Evolutionary conservation across 2,888 invertebrate species (phyloP).

Genomic region (Microctonus brassicae): DNA sequence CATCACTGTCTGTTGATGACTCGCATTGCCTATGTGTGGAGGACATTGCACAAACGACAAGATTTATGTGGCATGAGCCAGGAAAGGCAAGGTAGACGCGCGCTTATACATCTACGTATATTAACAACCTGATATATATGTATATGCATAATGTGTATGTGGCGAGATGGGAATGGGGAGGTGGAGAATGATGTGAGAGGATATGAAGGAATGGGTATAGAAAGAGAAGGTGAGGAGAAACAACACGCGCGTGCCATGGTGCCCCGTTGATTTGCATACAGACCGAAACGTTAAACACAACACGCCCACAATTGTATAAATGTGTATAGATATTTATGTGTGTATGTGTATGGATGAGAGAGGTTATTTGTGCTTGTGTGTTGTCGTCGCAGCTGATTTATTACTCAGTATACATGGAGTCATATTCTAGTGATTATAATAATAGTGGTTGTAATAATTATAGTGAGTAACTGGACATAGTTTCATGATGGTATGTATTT

Average conservation of each 20-base stretch:
- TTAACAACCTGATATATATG: slow-evolving; percentile 19
- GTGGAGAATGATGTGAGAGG: neutral
- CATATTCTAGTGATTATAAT: neutral
- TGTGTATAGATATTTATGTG: slow-evolving; percentile 48
- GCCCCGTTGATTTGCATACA: slow-evolving; percentile 52
- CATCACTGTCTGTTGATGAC: slow-evolving; percentile 27
- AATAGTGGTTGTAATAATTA: neutral
- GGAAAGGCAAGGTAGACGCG: slow-evolving; percentile 20
- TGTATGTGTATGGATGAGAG: slow-evolving; percentile 20
- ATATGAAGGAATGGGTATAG: too few relatives aligned
- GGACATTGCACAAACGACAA: slow-evolving; percentile 19
- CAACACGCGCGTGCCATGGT: slow-evolving; percentile 33
- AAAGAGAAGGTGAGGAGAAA: slow-evolving; percentile 19
- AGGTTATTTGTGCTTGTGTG: slow-evolving; percentile 33
- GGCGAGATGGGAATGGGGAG: slow-evolving; percentile 17
- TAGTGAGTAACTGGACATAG: neutral
- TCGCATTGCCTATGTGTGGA: slow-evolving; percentile 15
- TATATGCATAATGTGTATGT: slow-evolving; percentile 18
- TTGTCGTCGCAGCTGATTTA: slow-evolving; percentile 32
- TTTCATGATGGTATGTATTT: too few relatives aligned
- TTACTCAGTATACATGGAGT: slow-evolving; percentile 7
- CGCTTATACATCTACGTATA: slow-evolving; percentile 16
- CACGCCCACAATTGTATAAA: slow-evolving; percentile 55
- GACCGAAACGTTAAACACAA: slow-evolving; percentile 55
- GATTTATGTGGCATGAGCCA: slow-evolving; percentile 32